These are phyloP conservation scores for Salvelinus alpinus DNA, from an alignment of 2,113 vertebrate genomes.

Conservation along the genomic window DNA sequence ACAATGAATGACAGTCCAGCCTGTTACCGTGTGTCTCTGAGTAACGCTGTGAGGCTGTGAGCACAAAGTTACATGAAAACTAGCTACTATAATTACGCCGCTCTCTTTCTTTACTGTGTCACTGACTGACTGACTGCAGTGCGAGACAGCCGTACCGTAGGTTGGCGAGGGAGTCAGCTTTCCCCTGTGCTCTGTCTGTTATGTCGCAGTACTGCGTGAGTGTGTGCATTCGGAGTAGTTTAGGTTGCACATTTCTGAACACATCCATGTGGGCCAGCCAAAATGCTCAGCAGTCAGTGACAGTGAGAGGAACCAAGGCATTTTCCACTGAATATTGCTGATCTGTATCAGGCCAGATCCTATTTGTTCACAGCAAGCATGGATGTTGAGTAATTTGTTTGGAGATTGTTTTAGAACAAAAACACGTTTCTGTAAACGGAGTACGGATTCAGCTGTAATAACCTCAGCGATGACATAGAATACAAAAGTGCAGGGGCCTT, in stretches of 20 bases:
- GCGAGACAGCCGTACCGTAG: too few species aligned
- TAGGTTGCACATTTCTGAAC: neutral
- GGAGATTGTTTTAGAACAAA: neutral
- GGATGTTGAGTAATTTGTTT: neutral
- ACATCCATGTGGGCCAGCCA: neutral
- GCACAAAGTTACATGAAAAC: too few species aligned
- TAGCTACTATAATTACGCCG: too few species aligned
- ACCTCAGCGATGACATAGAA: conserved; percentile 1
- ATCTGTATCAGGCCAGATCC: neutral
- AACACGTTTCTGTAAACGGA: neutral
- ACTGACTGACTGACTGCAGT: neutral
- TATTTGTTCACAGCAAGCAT: conserved; percentile 1
- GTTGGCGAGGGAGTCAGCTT: too few species aligned
- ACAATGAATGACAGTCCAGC: too few species aligned
- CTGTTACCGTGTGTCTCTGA: too few species aligned
- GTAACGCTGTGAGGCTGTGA: neutral
- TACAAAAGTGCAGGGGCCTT: conserved; percentile 1
- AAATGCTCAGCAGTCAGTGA: neutral
- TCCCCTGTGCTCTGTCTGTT: too few species aligned
- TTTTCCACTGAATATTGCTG: neutral
- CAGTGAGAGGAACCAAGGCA: neutral
- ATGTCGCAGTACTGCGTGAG: neutral
- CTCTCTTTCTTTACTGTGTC: too few species aligned
- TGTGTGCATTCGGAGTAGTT: neutral
- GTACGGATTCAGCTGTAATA: neutral